A percentile compares a stretch with the other conserved stretches of the same genome.
These are phyloP conservation scores for Philopotamus ludificatus DNA, from an alignment of 1,140 invertebrate species.

Conservation along the genomic window DNA sequence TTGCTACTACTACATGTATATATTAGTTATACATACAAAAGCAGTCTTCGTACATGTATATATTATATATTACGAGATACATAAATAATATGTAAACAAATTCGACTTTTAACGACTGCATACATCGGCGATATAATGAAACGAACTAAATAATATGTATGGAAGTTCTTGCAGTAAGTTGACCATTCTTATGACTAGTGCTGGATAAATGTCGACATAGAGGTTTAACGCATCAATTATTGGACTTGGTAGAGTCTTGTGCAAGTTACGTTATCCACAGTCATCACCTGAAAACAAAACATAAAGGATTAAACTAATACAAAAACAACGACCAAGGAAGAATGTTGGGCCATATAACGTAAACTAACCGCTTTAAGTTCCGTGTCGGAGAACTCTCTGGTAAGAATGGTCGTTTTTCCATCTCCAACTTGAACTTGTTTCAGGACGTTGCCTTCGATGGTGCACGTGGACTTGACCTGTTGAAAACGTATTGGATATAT, in stretches of 20 bases:
- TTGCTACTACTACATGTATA: not conserved
- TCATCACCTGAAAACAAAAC: constrained; percentile 61
- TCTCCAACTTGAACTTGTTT: constrained; percentile 67
- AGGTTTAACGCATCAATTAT: not conserved
- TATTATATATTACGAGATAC: not conserved
- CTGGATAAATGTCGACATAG: constrained; percentile 2
- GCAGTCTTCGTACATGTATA: not conserved
- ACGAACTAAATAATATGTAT: too few species aligned
- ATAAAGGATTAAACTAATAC: constrained; percentile 9
- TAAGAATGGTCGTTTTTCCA: constrained; percentile 60
- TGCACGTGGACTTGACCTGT: constrained; percentile 67
- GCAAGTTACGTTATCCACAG: constrained; percentile 69
- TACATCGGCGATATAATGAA: too few species aligned
- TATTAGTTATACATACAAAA: not conserved
- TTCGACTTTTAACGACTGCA: too few species aligned
- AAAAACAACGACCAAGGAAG: not conserved
- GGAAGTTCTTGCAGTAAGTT: too few species aligned
- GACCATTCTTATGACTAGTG: constrained; percentile 4
- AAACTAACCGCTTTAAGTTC: constrained; percentile 69
- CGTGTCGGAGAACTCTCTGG: constrained; percentile 65
- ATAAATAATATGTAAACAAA: too few species aligned
- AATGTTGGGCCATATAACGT: constrained; percentile 9
- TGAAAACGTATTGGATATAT: constrained; percentile 16
- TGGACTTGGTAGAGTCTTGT: constrained; percentile 68
- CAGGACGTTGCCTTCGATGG: constrained; percentile 65